These are phyloP conservation scores for Brenthis daphne DNA, from an alignment of 2,888 invertebrate species.

Conservation along the genomic window DNA sequence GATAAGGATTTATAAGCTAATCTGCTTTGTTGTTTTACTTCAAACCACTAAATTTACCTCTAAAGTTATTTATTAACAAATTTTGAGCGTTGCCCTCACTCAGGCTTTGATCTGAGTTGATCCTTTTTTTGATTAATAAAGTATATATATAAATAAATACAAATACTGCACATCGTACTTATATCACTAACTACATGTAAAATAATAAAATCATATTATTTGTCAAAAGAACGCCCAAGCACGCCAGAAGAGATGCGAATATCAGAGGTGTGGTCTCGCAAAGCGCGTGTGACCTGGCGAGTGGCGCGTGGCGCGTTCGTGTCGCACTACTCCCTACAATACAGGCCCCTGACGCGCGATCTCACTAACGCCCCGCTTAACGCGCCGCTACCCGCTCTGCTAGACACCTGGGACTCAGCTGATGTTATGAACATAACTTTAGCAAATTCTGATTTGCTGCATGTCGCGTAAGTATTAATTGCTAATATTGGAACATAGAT, in stretches of 20 bases:
- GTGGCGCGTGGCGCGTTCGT: conserved; percentile 68
- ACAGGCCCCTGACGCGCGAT: conserved; percentile 65
- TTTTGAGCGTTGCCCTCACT: too few relatives aligned
- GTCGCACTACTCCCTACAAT: conserved; percentile 72
- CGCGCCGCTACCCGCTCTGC: conserved; percentile 63
- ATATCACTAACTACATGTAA: neutral
- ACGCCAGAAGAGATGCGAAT: conserved; percentile 73
- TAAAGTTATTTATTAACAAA: too few relatives aligned
- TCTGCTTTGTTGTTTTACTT: too few relatives aligned
- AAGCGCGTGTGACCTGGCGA: conserved; percentile 73
- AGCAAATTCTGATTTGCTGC: conserved; percentile 71
- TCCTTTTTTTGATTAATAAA: too few relatives aligned
- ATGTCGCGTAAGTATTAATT: conserved; percentile 64
- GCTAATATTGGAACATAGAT: neutral
- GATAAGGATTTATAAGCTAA: too few relatives aligned
- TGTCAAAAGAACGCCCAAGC: conserved; percentile 64
- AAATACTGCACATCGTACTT: too few relatives aligned
- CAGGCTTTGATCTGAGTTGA: too few relatives aligned
- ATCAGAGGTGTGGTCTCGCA: conserved; percentile 75
- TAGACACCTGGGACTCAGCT: conserved; percentile 69
- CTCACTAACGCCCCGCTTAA: conserved; percentile 62
- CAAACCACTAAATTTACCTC: too few relatives aligned
- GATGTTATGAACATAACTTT: conserved; percentile 72
- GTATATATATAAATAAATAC: too few relatives aligned
- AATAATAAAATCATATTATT: neutral